These are phyloP conservation scores for Acronicta alni DNA, from an alignment of 2,888 invertebrate genomes.

Conservation along the genomic window DNA sequence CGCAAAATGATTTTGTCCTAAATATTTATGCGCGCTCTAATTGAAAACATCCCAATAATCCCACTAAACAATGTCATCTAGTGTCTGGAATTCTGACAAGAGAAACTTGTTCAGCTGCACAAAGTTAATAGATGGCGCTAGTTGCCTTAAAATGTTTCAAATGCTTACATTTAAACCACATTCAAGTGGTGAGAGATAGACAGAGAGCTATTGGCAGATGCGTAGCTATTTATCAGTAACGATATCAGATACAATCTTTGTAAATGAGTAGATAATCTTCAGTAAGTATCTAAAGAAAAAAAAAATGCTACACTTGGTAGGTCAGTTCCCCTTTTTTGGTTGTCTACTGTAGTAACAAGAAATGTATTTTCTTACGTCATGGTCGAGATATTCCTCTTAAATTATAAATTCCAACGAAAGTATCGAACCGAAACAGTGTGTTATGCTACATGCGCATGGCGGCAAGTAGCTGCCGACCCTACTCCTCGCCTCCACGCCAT, in stretches of 20 bases:
- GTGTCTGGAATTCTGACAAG: conserved; percentile 22
- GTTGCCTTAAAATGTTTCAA: conserved; percentile 13
- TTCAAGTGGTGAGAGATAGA: conserved; percentile 35
- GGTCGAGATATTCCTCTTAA: conserved; percentile 59
- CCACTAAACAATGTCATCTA: conserved; percentile 47
- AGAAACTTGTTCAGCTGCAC: conserved; percentile 3
- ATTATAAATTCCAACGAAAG: conserved; percentile 69
- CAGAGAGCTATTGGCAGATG: conserved; percentile 31
- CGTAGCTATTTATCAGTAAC: conserved; percentile 40
- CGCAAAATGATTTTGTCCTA: conserved; percentile 38
- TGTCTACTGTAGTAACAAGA: conserved; percentile 28
- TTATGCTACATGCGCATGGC: conserved; percentile 77
- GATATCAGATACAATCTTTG: conserved; percentile 1
- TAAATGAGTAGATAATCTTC: conserved; percentile 7
- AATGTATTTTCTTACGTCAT: conserved; percentile 52
- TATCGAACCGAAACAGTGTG: conserved; percentile 81
- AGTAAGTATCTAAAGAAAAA: neutral
- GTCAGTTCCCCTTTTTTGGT: conserved; percentile 18
- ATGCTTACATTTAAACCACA: conserved; percentile 12
- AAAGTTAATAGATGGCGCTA: conserved; percentile 47
- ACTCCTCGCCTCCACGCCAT: conserved; percentile 71
- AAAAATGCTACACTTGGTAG: conserved; percentile 8
- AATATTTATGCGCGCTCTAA: conserved; percentile 42
- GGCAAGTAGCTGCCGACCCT: conserved; percentile 71
- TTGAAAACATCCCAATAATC: conserved; percentile 40